These are phyloP conservation scores for Peromyscus attwateri DNA, from an alignment of 2,797 vertebrate species.

Conservation along the genomic window DNA sequence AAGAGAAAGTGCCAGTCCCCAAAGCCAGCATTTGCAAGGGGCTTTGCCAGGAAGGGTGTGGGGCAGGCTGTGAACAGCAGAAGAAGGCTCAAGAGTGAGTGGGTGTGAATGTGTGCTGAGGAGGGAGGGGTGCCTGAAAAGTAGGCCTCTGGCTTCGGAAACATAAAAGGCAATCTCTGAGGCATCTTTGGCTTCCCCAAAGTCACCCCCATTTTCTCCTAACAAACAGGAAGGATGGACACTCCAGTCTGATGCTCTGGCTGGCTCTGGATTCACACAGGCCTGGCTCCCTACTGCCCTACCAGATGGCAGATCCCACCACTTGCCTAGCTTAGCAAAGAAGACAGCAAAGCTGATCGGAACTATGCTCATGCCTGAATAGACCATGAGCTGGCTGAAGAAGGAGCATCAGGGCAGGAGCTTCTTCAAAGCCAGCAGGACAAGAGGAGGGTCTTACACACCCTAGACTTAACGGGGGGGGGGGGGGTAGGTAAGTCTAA, in stretches of 20 bases:
- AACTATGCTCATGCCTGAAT: neutral
- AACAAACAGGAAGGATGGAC: neutral
- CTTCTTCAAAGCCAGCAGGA: neutral
- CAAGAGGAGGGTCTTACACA: neutral
- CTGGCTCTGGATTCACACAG: neutral
- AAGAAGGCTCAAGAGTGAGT: neutral
- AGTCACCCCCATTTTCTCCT: neutral
- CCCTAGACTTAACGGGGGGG: neutral
- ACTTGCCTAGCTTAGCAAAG: neutral
- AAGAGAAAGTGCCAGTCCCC: conserved; percentile 58
- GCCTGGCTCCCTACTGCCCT: conserved; percentile 28
- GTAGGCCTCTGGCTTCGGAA: neutral
- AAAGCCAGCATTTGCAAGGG: conserved; percentile 33
- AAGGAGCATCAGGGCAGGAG: neutral
- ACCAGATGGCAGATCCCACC: conserved; percentile 65
- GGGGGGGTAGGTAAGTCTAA: neutral
- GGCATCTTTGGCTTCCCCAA: conserved; percentile 25
- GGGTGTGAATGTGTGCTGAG: neutral
- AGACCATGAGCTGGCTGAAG: neutral
- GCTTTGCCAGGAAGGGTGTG: neutral
- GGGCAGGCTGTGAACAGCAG: conserved; percentile 40
- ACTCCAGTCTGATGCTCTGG: neutral
- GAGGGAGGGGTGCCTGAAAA: neutral
- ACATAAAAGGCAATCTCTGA: neutral
- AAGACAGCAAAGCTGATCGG: neutral